phyloP scores from a whole-genome alignment of 2,888 invertebrate species.

The Hyalella azteca region DNA sequence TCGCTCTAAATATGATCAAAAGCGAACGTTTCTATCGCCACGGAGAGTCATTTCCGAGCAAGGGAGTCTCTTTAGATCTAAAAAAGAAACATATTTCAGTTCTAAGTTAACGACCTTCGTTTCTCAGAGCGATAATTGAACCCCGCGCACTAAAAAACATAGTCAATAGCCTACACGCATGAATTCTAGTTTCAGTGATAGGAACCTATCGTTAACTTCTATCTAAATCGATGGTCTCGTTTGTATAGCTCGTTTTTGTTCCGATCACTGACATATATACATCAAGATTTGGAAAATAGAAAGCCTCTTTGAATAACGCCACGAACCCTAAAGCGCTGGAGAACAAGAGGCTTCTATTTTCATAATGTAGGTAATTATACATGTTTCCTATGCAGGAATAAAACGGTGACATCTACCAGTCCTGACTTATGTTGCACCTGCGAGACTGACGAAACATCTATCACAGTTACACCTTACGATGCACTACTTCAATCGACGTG shows the following conservation, averaged over 20 bases:
- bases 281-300: neutral
- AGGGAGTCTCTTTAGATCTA: neutral
- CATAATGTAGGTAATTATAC: slow-evolving; percentile 17
- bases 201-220: slow-evolving; percentile 6
- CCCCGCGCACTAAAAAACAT: neutral
- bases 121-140: neutral
- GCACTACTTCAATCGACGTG: neutral
- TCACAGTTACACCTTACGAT: slow-evolving; percentile 31
- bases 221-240: neutral
- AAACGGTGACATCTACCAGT: neutral
- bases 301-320: slow-evolving; percentile 12
- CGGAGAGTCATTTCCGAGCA: neutral
- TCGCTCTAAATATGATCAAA: neutral
- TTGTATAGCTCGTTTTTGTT: neutral
- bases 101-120: neutral
- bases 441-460: neutral
- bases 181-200: slow-evolving; percentile 9
- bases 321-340: neutral
- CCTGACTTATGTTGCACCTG: neutral
- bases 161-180: neutral
- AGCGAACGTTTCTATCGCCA: too few species aligned
- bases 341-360: slow-evolving; percentile 29
- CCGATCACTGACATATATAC: slow-evolving; percentile 30
- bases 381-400: slow-evolving; percentile 18
- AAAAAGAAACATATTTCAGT: neutral